Base-by-base conservation (phyloP, 2,113 vertebrate species). In the Ptilonorhynchus violaceus region DNA sequence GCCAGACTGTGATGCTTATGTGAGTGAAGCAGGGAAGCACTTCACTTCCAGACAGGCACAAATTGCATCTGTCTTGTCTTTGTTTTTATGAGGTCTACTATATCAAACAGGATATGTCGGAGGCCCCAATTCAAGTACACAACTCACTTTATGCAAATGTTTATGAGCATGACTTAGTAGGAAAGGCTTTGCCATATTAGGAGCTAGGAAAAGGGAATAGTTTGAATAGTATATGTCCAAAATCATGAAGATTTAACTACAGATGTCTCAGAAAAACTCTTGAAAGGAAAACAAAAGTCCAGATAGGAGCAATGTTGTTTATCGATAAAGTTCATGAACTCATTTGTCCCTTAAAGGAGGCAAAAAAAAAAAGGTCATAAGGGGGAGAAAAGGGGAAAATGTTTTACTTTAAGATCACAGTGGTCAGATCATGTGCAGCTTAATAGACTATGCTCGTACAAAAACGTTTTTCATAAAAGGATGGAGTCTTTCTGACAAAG, bases 121-220 rank as follows among this genome's bases (percentile, higher is more conserved):
- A 94, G 96, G 94, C 88, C 93, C 77, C 94, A 85, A 0, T 37
- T 91, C 74, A 80, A 96, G 96, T 88, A 97, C 88, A 92, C 93
- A 95, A 58, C 75, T 92, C 85, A 73, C 50, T 92, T 95, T 77
- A 95, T 88, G 90, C 95, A 96, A 85, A 95, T 94, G 90, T 96
- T 97, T 97, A 95, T 33, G 72, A 96, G 82, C 39, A 30, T 67
- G 80, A 41, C 82, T 41, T 64, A 75, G 47, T 41, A 70, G 79
- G 68, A 86, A 95, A n/a, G 80, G 88, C 68, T 94, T 93, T 92
- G 56, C 92, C 86, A 78, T 94, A 93, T 85, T 92, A 92, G 79
- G 95, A 83, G 37, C 31, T 53, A 84, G 76, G 79, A 46, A 75
- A 94, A 91, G 19, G 49, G 69, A 69, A 66, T 52, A 70, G 85